Evolutionary conservation across 1,140 invertebrate genomes (phyloP).

Genomic region (Heliconius himera): DNA sequence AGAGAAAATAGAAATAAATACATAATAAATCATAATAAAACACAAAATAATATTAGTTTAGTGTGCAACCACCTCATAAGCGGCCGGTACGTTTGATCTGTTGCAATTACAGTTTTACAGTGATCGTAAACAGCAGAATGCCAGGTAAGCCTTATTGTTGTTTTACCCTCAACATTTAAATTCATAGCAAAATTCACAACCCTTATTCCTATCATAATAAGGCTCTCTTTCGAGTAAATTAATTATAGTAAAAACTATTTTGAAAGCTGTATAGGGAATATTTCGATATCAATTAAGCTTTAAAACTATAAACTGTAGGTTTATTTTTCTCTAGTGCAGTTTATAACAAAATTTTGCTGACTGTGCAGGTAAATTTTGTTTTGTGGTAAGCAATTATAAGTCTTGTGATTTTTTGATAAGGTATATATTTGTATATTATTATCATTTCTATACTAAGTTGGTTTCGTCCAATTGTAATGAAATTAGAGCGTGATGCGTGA

Average conservation of each 20-base stretch:
- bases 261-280: neutral
- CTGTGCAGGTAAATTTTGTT: neutral
- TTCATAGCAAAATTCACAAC: neutral
- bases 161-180: conserved; percentile 25
- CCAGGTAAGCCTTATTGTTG: conserved; percentile 67
- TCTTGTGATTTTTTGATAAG: neutral
- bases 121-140: conserved; percentile 67
- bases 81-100: conserved; percentile 65
- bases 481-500: conserved; percentile 33
- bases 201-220: neutral
- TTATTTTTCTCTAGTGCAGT: neutral
- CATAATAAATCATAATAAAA: neutral
- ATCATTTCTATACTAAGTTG: conserved; percentile 15
- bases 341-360: conserved; percentile 17
- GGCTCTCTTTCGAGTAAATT: neutral
- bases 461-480: conserved; percentile 29
- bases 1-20: neutral
- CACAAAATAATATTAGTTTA: conserved; percentile 3
- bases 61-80: conserved; percentile 38
- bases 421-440: conserved; percentile 7
- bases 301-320: neutral
- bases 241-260: conserved; percentile 11
- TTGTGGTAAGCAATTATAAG: neutral
- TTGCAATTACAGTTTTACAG: conserved; percentile 72
- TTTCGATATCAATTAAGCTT: neutral